Percentiles rank a stretch among this genome's conserved stretches.
Conservation (phyloP, 2,113 vertebrate species). For the Ploceus nigricollis region DNA sequence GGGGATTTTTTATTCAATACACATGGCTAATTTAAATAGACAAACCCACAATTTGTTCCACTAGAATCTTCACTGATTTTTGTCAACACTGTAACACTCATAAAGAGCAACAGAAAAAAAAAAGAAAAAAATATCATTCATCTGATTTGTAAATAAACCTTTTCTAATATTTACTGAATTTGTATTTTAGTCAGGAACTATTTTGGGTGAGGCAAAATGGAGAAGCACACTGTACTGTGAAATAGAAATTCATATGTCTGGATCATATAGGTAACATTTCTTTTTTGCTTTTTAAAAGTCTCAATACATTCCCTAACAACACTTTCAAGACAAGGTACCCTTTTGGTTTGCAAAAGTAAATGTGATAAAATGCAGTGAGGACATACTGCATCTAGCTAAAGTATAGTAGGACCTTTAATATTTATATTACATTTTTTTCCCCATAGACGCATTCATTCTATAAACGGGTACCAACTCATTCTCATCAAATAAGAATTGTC, state of each 20-base stretch:
- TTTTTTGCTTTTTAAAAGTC: not conserved
- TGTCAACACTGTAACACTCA: not conserved
- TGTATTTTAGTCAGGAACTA: not conserved
- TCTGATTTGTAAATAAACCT: not conserved
- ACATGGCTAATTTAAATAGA: not conserved
- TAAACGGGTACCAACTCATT: not conserved
- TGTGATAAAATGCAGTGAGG: not conserved
- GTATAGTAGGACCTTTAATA: not conserved
- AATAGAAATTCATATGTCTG: not conserved
- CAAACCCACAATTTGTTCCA: not conserved
- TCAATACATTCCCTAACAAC: not conserved
- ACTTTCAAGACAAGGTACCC: not conserved
- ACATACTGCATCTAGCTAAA: not conserved
- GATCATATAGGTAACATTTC: not conserved
- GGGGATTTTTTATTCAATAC: not conserved
- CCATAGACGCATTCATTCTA: not conserved
- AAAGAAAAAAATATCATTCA: accelerated
- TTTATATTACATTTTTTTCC: not conserved
- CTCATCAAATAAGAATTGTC: not conserved
- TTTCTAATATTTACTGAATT: not conserved
- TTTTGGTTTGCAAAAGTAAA: not conserved
- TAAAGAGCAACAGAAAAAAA: not conserved
- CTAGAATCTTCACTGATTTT: not conserved
- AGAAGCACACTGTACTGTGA: not conserved
- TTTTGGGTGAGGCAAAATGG: not conserved